Evolutionary conservation across 2,888 invertebrate genomes (phyloP).

Genomic region (Philereme vetulata): DNA sequence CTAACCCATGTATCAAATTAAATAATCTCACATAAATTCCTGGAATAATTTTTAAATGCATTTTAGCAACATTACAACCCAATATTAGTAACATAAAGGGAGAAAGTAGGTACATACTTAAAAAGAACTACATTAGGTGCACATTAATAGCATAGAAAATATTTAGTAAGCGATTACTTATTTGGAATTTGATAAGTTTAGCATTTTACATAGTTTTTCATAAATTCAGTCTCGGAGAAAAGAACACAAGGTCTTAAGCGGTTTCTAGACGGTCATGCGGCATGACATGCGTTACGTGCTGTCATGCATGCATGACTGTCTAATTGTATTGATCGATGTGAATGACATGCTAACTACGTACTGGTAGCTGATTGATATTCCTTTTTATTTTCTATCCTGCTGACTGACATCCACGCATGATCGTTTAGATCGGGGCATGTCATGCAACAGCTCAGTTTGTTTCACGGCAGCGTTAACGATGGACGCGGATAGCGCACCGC

Average conservation of each 20-base stretch:
- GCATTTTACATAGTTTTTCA: conserved; percentile 29
- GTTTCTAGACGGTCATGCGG: too few species aligned
- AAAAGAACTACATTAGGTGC: conserved; percentile 16
- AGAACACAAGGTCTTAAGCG: conserved; percentile 35
- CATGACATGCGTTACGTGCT: too few species aligned
- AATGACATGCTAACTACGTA: too few species aligned
- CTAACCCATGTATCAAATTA: background rate
- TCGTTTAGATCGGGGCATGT: too few species aligned
- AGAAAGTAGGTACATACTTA: conserved; percentile 3
- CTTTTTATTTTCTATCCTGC: too few species aligned
- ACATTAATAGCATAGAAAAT: conserved; percentile 19
- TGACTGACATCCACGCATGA: too few species aligned
- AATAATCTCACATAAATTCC: conserved; percentile 24
- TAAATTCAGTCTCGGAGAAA: conserved; percentile 48
- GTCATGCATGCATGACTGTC: too few species aligned
- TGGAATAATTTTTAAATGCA: conserved; percentile 48
- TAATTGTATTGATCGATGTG: too few species aligned
- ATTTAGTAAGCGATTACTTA: conserved; percentile 10
- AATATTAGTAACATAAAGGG: conserved; percentile 10
- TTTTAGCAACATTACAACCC: conserved; percentile 30
- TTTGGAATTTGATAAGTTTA: conserved; percentile 38
- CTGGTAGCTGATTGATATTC: too few species aligned
- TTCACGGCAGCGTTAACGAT: too few species aligned
- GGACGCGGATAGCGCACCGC: too few species aligned
- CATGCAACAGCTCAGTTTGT: too few species aligned